Conservation (phyloP, 2,113 vertebrate genomes). For the Channa argus region DNA sequence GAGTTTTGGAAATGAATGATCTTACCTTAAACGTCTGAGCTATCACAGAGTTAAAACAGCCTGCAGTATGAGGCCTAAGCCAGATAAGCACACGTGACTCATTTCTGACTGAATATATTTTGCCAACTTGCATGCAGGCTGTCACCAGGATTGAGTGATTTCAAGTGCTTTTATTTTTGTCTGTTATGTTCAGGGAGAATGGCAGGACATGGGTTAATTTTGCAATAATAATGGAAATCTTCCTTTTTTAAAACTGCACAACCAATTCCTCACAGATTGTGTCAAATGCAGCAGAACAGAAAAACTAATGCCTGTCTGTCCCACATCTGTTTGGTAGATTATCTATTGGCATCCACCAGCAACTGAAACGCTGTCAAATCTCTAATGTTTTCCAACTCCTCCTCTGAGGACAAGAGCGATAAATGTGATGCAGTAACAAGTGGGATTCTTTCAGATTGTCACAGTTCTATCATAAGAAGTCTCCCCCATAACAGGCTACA, state of each 20-base stretch:
- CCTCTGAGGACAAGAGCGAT: not conserved
- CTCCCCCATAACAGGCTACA: conserved; percentile 11
- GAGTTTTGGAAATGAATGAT: conserved; percentile 11
- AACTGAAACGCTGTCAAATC: conserved; percentile 13
- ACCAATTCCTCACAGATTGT: not conserved
- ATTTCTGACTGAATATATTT: conserved; percentile 47
- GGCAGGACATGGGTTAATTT: not conserved
- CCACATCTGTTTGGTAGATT: not conserved
- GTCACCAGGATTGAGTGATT: conserved; percentile 36
- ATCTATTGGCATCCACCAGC: conserved; percentile 3
- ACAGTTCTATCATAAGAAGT: conserved; percentile 32
- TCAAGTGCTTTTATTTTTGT: not conserved
- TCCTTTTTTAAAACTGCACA: not conserved
- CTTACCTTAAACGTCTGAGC: conserved; percentile 15
- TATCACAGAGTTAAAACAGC: conserved; percentile 7
- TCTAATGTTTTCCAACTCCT: conserved; percentile 1
- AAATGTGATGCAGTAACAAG: conserved; percentile 7
- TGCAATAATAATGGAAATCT: not conserved
- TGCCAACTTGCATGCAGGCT: conserved; percentile 8
- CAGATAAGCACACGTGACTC: conserved; percentile 41
- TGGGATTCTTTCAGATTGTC: conserved; percentile 16
- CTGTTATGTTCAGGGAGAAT: too few relatives aligned
- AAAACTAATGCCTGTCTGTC: not conserved
- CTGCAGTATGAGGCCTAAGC: not conserved
- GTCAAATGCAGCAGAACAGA: conserved; percentile 1